Evolutionary conservation across 2,888 invertebrate species (phyloP), one percentile per base, ranked within the genome.

Genomic region (Polyploca ridens): DNA sequence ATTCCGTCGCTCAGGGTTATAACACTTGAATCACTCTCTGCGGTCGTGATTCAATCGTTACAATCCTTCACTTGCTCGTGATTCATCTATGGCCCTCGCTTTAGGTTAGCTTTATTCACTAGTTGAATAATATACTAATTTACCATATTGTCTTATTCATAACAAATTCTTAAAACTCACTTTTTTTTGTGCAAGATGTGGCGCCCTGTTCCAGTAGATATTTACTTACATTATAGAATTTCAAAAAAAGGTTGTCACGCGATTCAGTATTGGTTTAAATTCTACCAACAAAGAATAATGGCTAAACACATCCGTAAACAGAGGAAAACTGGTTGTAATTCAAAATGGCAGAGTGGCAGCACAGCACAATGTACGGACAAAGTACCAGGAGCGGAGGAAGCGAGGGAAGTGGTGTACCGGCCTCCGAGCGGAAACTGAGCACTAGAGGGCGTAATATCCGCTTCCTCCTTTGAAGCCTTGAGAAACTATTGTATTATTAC

Each of bases 401-500:
- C 71, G 75, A 71, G 71, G 75, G 75, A 75, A 76, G 71, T 68
- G 75, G 73, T 74, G 62, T 75, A 71, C 75, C 77, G 69, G 67
- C 63, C 65, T 65, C 62, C 69, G 67, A 68, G 69, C 72, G 76
- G 78, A 81, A 72, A 68, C 64, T 68, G 46, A 63, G 66, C 69
- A 75, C 72, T 74, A 72, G 76, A 78, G 70, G 70, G 78, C 70
- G 81, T 75, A 82, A 82, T 82, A 82, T 82, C 82, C 81, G 78
- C 69, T 75, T 75, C 76, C 70, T 72, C 41, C 41, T 66, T 60
- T 66, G 75, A 69, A 72, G 68, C 66, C 67, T 61, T 63, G 65
- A 35, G 58, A 44, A 65, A 73, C 66, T 71, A 67, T 64, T 73
- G 65, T 75, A 70, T 72, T 62, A 63, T 62, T 27, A 68, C 66